These are phyloP conservation scores for Lateolabrax maculatus DNA, from an alignment of 2,797 vertebrate species.

Conservation along the genomic window DNA sequence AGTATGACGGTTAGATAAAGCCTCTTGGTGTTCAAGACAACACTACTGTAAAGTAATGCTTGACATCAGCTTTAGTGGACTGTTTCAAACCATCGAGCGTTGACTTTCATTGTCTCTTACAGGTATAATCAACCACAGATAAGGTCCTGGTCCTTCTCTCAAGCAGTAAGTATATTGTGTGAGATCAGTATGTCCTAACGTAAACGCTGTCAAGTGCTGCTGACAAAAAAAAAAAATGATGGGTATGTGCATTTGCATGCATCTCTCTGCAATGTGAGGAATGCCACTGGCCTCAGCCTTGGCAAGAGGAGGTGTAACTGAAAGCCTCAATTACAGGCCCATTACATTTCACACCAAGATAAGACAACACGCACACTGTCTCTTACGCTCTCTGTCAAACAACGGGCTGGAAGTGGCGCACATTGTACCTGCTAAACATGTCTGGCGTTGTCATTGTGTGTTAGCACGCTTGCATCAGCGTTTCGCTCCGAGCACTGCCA, in stretches of 20 bases:
- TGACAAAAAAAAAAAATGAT: neutral
- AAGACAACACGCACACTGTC: constrained; percentile 22
- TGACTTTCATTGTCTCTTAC: constrained; percentile 51
- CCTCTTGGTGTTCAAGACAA: neutral
- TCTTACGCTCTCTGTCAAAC: neutral
- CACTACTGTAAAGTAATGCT: constrained; percentile 14
- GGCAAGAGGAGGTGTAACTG: constrained; percentile 36
- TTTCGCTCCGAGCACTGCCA: neutral
- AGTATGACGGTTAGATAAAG: constrained; percentile 11
- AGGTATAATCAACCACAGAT: constrained; percentile 85
- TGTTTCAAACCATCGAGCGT: constrained; percentile 22
- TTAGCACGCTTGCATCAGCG: neutral
- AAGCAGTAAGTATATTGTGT: constrained; percentile 83
- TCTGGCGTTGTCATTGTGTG: neutral
- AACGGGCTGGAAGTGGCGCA: too few species aligned
- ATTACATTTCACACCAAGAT: constrained; percentile 46
- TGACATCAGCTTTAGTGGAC: constrained; percentile 3
- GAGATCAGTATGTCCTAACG: neutral
- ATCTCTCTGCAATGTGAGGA: constrained; percentile 39
- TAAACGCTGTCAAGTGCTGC: neutral
- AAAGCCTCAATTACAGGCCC: constrained; percentile 37
- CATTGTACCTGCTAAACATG: neutral
- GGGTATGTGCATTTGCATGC: constrained; percentile 10
- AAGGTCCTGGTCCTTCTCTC: constrained; percentile 88
- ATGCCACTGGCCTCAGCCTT: constrained; percentile 48